Base-by-base conservation (phyloP, 1,140 invertebrate genomes). In the Leptonema lineaticorne region DNA sequence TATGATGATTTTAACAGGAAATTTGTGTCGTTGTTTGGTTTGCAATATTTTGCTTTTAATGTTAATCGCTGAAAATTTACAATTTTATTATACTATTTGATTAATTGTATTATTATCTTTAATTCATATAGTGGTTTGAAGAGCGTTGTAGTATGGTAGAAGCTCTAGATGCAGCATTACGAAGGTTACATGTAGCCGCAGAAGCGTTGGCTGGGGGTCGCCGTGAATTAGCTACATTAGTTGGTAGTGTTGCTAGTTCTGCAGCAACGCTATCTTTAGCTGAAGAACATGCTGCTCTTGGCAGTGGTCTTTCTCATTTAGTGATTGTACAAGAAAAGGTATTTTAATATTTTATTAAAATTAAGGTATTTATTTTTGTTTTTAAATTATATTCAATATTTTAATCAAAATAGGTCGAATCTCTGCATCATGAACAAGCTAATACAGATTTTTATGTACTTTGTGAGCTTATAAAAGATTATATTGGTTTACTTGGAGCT, bases 401-500 rank as follows among this genome's bases (percentile, higher is more conserved):
- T 73, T 41, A 58, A 59, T 28, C 66, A 73, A 79, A 80, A 50
- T 75, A 91, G 82, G 86, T 98, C 16, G 95, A 98, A 79, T 85
- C 90, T 50, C 79, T 98, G 33, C 89, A 96, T 74, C 86, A 90
- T 63, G 92, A 96, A 72, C 96, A 99, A 82, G 92, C 94, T 1
- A 97, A 98, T 76, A 92, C 93, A 0, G 97, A 99, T 82, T 95
- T 96, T 76, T 97, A 90, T 76, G 87, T 95, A 45, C 86, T 99
- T 62, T 90, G 92, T 56, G 97, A 99, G 84, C 87, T 97, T 69
- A 82, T 99, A 29, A 95, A 97, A 74, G 97, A 99, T 80, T 99
- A 99, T 77, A 88, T 99, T 22, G 89, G 92, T 5, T 83, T 99
- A 1, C 91, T 98, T 75, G 92, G 90, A 1, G 90, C 95, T 67